Base-by-base conservation (phyloP, 2,888 invertebrate genomes). In the Ormyrus labotus region DNA sequence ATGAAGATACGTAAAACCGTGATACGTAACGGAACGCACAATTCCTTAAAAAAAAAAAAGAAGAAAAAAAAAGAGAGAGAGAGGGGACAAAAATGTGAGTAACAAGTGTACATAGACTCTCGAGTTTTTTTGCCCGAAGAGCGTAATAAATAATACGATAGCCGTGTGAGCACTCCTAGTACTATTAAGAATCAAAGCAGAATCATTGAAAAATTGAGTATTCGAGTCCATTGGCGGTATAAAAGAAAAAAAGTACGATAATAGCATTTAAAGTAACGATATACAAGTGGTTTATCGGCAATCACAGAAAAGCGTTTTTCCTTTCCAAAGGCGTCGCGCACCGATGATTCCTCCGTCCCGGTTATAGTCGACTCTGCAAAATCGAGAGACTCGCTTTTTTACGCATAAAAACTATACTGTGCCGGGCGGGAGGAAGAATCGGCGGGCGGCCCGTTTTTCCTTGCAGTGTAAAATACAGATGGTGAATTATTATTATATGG, bases 21-120 rank as follows among this genome's bases (percentile, higher is more conserved):
- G 67, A 82, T 81, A 82, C 83, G 81, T 83, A 80, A 83, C 75
- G 73, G 74, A 80, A 83, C 80, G 81, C 83, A 82, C 83, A 83
- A 83, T 61, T 75, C 79, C 73, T 74, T 71, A 60, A 79, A 75
- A 50, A 19, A 19, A 19, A 60, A 79, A 75, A 70, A 74, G 53
- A 77, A 81, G 51, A 73, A 64, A 70, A 71, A 60, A 61, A 71
- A 19, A 58, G 50, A 48, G 19, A 58, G 19, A 58, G 47, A 47
- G 7, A 34, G 4, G 34, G 34, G 34, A 34, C 34, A 34, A 34
- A 34, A 34, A 34, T 34, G 34, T 4, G 34, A 34, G 34, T 34
- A 34, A 34, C 34, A 34, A 34, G 6, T 77, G 72, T 80, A 77
- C 76, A 80, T 80, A 80, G 68, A 34, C 34, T 64, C 47, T 65